phyloP scores from a whole-genome alignment of 2,888 invertebrate genomes.

The Chromoteleia sp. region DNA sequence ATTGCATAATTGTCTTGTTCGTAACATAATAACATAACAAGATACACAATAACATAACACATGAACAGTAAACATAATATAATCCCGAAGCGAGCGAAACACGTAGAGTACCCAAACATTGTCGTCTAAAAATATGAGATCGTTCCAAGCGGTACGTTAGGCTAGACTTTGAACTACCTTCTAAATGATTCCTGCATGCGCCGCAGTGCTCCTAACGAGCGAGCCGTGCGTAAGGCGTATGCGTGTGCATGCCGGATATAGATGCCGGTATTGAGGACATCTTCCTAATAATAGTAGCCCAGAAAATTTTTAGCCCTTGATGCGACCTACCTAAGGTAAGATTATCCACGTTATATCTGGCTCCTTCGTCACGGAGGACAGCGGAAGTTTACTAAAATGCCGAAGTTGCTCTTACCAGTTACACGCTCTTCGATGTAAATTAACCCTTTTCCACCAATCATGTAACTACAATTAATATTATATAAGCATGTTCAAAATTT shows the following conservation, averaged over 20 bases:
- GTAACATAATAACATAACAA: slow-evolving; percentile 18
- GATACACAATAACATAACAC: no score
- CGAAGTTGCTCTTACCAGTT: slow-evolving; percentile 20
- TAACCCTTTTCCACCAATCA: no score
- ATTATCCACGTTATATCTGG: slow-evolving; percentile 66
- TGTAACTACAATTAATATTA: background rate
- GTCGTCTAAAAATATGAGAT: slow-evolving; percentile 29
- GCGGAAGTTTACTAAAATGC: slow-evolving; percentile 53
- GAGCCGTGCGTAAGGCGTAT: slow-evolving; percentile 71
- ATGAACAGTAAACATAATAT: slow-evolving; percentile 5
- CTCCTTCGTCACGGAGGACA: slow-evolving; percentile 37
- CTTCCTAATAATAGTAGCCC: slow-evolving; percentile 83
- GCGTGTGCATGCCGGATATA: slow-evolving; percentile 80
- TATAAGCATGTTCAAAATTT: no score
- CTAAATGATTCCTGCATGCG: slow-evolving; percentile 57
- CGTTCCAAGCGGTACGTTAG: slow-evolving; percentile 6
- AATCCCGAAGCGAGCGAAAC: slow-evolving; percentile 21
- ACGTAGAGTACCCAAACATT: slow-evolving; percentile 20
- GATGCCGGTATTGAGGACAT: slow-evolving; percentile 83
- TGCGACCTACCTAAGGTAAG: slow-evolving; percentile 76
- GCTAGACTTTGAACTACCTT: slow-evolving; percentile 57
- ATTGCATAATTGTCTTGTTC: no score
- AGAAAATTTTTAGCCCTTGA: slow-evolving; percentile 84
- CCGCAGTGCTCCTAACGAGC: slow-evolving; percentile 59
- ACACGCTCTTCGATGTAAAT: slow-evolving; percentile 6